phyloP scores from a whole-genome alignment of 2,113 vertebrate species.

The Rhinichthys klamathensis region DNA sequence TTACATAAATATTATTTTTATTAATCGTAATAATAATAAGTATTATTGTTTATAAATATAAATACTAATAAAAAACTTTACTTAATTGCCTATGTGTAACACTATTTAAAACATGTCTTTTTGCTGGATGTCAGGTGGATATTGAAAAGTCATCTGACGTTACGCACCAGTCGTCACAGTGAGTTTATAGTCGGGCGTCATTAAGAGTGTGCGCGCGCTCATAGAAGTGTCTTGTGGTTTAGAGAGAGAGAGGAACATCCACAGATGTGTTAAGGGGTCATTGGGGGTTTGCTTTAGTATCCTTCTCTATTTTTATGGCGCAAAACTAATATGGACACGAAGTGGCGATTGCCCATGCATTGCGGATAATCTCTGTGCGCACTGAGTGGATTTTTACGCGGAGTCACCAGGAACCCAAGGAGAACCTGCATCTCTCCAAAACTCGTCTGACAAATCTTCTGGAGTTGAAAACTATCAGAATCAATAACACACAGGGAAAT shows the following conservation, averaged over 20 bases:
- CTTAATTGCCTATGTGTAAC: not conserved
- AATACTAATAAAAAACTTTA: no score
- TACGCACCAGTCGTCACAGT: not conserved
- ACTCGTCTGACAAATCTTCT: not conserved
- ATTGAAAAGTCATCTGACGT: not conserved
- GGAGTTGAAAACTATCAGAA: slow-evolving; percentile 1
- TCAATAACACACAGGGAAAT: not conserved
- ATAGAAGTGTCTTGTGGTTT: not conserved
- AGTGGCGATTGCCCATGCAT: slow-evolving; percentile 22
- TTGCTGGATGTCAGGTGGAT: not conserved
- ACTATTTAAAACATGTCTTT: not conserved
- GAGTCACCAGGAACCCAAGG: slow-evolving; percentile 8
- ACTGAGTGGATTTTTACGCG: slow-evolving; percentile 7
- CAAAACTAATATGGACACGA: slow-evolving; percentile 10
- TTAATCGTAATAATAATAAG: no score
- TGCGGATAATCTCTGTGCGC: slow-evolving; percentile 17
- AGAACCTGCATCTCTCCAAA: slow-evolving; percentile 1
- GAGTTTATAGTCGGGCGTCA: not conserved
- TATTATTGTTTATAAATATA: no score
- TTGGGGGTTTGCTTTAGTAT: not conserved
- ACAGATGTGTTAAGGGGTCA: not conserved
- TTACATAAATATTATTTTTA: no score
- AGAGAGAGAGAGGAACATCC: not conserved
- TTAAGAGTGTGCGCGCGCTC: not conserved
- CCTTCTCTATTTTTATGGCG: not conserved